These are phyloP conservation scores for Trachelus stipa DNA, from an alignment of 2,888 invertebrate species.

Conservation along the genomic window DNA sequence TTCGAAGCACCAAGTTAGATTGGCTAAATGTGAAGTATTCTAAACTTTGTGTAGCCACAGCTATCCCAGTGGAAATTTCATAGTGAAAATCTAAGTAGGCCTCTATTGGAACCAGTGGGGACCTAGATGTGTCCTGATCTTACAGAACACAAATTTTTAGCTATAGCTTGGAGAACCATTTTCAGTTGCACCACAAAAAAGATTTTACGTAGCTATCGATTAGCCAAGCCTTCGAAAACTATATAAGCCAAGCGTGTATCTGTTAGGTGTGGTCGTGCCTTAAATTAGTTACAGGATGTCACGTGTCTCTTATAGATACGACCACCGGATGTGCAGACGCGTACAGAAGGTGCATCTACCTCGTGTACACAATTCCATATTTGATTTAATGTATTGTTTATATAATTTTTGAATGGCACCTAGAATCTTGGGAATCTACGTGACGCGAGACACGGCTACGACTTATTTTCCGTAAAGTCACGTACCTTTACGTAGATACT, in stretches of 20 bases:
- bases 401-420: background rate
- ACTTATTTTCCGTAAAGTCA: background rate
- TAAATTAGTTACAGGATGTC: background rate
- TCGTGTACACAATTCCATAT: background rate
- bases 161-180: background rate
- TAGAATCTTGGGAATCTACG: background rate
- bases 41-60: background rate
- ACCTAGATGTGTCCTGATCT: no score
- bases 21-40: no score
- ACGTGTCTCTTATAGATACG: background rate
- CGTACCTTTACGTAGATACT: background rate
- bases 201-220: background rate
- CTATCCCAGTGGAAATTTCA: background rate
- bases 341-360: background rate
- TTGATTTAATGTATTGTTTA: background rate
- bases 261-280: background rate
- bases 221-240: background rate
- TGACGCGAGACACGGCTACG: background rate
- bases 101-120: no score
- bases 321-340: background rate
- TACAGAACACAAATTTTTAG: no score
- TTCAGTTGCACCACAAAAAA: background rate
- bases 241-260: background rate
- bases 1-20: no score
- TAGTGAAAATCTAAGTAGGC: no score